Conservation (phyloP, 1,140 invertebrate genomes). For the Aphis craccivora region DNA sequence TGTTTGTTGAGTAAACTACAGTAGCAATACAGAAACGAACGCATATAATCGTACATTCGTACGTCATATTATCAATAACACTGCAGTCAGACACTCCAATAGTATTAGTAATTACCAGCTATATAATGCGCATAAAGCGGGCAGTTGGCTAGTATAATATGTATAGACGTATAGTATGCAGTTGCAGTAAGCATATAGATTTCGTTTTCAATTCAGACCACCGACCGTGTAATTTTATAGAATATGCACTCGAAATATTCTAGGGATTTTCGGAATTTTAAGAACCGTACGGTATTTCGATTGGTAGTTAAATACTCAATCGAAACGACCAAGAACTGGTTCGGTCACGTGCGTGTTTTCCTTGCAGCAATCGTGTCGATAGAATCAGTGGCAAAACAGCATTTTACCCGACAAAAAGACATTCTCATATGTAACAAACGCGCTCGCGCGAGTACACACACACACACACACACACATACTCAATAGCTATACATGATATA, state of each 20-base stretch:
- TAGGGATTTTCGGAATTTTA: constrained; percentile 50
- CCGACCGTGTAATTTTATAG: background rate
- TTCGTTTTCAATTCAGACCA: constrained; percentile 7
- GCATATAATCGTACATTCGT: background rate
- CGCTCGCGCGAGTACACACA: background rate
- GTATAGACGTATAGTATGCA: too few species aligned
- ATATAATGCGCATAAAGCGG: background rate
- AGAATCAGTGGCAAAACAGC: constrained; percentile 46
- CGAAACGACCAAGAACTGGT: constrained; percentile 39
- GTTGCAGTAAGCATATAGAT: background rate
- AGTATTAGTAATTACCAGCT: background rate
- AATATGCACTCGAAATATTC: background rate
- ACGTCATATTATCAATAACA: background rate
- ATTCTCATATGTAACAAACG: constrained; percentile 17
- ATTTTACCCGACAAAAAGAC: constrained; percentile 43
- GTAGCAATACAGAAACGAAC: background rate
- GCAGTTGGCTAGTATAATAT: background rate
- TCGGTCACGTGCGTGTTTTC: constrained; percentile 42
- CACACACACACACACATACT: background rate
- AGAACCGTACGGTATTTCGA: constrained; percentile 21
- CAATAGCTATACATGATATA: background rate
- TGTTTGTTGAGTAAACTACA: background rate
- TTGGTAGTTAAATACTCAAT: constrained; percentile 40
- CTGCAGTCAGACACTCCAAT: too few species aligned
- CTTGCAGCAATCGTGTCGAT: constrained; percentile 20